Conservation (phyloP, 2,888 invertebrate genomes). For the Papilio gigon region DNA sequence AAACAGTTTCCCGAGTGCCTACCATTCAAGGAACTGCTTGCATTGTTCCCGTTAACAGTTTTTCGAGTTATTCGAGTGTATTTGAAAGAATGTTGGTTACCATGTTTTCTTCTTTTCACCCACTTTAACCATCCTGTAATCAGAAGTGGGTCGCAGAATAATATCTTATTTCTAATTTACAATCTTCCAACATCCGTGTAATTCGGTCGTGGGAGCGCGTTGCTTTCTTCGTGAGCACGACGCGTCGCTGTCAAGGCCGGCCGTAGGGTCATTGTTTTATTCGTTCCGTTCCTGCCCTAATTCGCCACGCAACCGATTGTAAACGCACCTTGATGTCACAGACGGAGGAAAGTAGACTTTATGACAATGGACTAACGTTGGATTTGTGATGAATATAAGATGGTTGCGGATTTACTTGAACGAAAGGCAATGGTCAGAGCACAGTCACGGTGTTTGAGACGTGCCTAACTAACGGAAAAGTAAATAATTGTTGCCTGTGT, state of each 20-base stretch:
- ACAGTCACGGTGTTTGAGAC: constrained; percentile 40
- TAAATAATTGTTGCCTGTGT: constrained; percentile 39
- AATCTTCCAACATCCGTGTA: not conserved
- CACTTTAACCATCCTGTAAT: not conserved
- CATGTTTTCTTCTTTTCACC: too few species aligned
- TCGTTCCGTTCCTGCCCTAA: constrained; percentile 55
- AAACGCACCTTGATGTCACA: constrained; percentile 37
- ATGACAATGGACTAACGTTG: not conserved
- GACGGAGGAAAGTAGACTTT: constrained; percentile 22
- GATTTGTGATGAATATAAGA: constrained; percentile 41
- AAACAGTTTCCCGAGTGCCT: too few species aligned
- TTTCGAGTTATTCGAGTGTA: too few species aligned
- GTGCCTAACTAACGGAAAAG: constrained; percentile 37
- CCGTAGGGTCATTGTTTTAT: constrained; percentile 60
- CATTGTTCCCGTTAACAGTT: too few species aligned
- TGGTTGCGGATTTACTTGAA: constrained; percentile 50
- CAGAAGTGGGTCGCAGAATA: not conserved
- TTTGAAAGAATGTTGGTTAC: too few species aligned
- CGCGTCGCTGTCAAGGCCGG: constrained; percentile 52
- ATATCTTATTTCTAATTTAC: not conserved
- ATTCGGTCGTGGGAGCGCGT: constrained; percentile 12
- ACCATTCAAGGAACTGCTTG: too few species aligned
- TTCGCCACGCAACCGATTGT: constrained; percentile 53
- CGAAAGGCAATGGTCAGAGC: constrained; percentile 43
- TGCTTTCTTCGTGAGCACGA: constrained; percentile 41